Base-by-base conservation (phyloP, 2,888 invertebrate species). In the Drosophila subsilvestris region DNA sequence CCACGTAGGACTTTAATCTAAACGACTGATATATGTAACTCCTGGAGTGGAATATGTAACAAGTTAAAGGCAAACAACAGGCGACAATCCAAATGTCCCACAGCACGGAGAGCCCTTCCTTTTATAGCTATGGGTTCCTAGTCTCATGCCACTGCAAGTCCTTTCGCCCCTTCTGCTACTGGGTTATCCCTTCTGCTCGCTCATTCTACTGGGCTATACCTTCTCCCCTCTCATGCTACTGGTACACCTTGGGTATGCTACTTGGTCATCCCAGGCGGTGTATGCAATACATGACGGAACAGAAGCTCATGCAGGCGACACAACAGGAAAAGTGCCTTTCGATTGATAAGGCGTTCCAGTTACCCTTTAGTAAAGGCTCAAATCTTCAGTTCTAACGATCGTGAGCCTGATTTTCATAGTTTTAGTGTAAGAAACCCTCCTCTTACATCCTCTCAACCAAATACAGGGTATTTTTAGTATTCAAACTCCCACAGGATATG, bases 31-130 rank as follows among this genome's bases (percentile, higher is more conserved):
- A 78, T 67, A 75, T 27, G 27, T 27, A 37, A 7, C 37, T n/a
- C 37, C 76, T 88, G 81, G 86, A 49, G 70, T 57, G 66, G 88
- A 86, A 83, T 86, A 83, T 86, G 81, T 83, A 83, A 86, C 79
- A 84, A 86, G 78, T 80, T 80, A 88, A 83, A 80, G 86, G 63
- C 57, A 71, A 75, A 76, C 72, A 71, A 72, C 72, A 44, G 37
- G 56, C 78, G 60, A 78, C 80, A 76, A 50, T 61, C 78, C 60
- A 61, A 45, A 48, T 20, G 22, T 45, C 48, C 45, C 25, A 42
- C 22, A 43, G 20, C 12, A 60, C 0, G 50, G 49, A 18, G 25
- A 25, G 25, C 48, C 14, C 48, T 25, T 14, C 47, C 37, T n/a
- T 37, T n/a, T n/a, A 37, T 37, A 14, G 37, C 37, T n/a, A 7